Conservation (phyloP, 2,113 vertebrate species). For the Eulemur rufifrons region DNA sequence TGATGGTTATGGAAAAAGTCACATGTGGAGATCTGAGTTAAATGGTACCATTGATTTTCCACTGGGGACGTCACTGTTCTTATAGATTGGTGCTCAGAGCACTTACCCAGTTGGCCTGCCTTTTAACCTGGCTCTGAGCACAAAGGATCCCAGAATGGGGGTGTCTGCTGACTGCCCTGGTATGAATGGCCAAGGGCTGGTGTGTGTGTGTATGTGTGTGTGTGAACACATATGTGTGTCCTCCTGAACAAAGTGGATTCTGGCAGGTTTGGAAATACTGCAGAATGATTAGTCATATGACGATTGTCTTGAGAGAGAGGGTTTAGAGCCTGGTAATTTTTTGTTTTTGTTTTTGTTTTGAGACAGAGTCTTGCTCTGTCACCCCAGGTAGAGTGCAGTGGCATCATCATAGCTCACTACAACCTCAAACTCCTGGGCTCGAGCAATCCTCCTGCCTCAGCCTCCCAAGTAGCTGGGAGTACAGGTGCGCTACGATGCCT, state of each 20-base stretch:
- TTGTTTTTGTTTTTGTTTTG: too few species aligned
- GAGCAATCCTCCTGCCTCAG: too few species aligned
- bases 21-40: slow-evolving; percentile 6
- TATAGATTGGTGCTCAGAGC: background rate
- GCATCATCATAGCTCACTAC: too few species aligned
- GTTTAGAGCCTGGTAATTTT: slow-evolving; percentile 1
- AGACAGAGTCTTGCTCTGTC: too few species aligned
- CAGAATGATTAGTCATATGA: background rate
- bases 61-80: background rate
- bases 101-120: background rate
- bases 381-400: too few species aligned
- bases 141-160: background rate
- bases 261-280: background rate
- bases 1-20: slow-evolving; percentile 36
- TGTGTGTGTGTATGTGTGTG: background rate
- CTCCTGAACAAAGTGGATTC: background rate
- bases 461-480: too few species aligned
- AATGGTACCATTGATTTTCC: slow-evolving; percentile 23
- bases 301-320: background rate
- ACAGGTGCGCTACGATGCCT: too few species aligned
- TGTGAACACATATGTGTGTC: background rate
- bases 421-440: too few species aligned
- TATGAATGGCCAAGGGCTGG: background rate
- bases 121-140: slow-evolving; percentile 8
- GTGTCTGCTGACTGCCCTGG: background rate